Conservation (phyloP, 2,113 vertebrate genomes). For the Otis tarda region DNA sequence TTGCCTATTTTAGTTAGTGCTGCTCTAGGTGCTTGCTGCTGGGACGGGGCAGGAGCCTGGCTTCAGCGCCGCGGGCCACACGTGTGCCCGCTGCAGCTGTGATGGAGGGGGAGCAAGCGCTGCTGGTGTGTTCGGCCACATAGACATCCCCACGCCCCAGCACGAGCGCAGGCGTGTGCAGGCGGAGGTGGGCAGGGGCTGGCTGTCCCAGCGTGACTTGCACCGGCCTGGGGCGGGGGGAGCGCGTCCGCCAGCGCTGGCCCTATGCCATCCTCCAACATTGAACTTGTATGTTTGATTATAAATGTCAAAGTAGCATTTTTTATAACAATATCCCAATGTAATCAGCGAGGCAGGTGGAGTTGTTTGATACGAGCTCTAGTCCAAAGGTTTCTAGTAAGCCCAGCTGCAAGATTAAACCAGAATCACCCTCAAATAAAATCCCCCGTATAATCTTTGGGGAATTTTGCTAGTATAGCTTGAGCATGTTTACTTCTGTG, state of each 20-base stretch:
- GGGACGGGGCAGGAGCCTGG: neutral
- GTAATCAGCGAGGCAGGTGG: neutral
- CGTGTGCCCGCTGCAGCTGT: neutral
- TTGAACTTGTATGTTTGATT: neutral
- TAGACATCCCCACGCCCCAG: no score
- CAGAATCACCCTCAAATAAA: constrained; percentile 7
- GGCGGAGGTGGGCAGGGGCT: neutral
- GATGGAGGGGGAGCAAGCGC: no score
- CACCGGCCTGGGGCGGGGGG: fast-evolving
- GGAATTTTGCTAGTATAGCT: neutral
- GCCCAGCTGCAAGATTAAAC: constrained; percentile 11
- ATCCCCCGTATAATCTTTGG: neutral
- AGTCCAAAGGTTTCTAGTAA: neutral
- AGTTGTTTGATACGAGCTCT: fast-evolving
- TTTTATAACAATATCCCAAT: neutral
- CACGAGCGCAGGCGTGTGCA: neutral
- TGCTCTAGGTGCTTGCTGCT: neutral
- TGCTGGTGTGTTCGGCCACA: neutral
- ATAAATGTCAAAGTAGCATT: neutral
- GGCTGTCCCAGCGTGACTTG: neutral
- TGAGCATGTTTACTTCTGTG: neutral
- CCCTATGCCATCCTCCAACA: neutral
- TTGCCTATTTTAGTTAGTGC: neutral
- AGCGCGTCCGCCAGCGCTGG: neutral
- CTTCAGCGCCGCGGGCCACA: fast-evolving